Evolutionary conservation across 2,113 vertebrate genomes (phyloP).

Genomic region (Eulacestoma nigropectus): DNA sequence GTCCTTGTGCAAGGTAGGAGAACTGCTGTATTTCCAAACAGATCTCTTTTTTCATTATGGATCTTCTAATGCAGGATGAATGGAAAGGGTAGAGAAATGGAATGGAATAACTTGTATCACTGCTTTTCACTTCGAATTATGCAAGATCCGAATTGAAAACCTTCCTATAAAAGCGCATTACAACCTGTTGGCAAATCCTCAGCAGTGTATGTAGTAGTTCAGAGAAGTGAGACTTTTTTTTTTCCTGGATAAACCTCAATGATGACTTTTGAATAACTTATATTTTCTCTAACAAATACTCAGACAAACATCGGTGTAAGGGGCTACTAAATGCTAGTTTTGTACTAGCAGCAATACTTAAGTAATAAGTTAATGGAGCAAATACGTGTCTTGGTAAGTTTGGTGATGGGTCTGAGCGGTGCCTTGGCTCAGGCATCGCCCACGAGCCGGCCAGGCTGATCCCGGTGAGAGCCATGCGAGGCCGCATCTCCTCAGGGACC

Average conservation of each 20-base stretch:
- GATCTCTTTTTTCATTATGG: neutral
- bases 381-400: accelerated
- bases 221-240: neutral
- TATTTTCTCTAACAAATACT: neutral
- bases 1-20: neutral
- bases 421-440: neutral
- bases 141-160: neutral
- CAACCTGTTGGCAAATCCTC: neutral
- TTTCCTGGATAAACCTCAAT: neutral
- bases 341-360: neutral
- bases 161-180: neutral
- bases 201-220: neutral
- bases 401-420: neutral
- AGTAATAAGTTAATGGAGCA: neutral
- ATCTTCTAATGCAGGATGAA: neutral
- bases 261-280: neutral
- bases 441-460: neutral
- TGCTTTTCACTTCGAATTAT: neutral
- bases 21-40: neutral
- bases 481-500: neutral
- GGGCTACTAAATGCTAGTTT: neutral
- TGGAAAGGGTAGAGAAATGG: neutral
- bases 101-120: neutral
- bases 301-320: neutral
- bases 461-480: neutral